phyloP scores from a whole-genome alignment of 2,797 vertebrate genomes.

The Karalla daura region DNA sequence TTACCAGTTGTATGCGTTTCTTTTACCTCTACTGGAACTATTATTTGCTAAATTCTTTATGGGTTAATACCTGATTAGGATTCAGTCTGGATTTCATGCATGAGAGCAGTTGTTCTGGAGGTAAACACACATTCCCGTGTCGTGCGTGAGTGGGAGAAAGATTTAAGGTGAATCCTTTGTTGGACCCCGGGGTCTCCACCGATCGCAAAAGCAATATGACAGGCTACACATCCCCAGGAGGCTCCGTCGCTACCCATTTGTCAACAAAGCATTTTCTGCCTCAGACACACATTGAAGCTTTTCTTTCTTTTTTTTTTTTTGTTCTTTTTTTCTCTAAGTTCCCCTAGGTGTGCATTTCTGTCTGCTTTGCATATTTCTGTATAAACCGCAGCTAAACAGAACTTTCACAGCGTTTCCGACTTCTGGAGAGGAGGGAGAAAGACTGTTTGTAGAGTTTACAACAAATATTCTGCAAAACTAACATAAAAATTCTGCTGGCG shows the following conservation, averaged over 20 bases:
- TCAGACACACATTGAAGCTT: conserved; percentile 58
- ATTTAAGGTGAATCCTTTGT: conserved; percentile 69
- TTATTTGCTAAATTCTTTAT: not conserved
- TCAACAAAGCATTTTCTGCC: conserved; percentile 73
- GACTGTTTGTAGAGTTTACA: conserved; percentile 24
- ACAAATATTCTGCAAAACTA: conserved; percentile 34
- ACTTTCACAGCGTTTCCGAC: conserved; percentile 42
- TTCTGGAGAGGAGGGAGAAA: conserved; percentile 6
- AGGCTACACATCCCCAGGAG: conserved; percentile 65
- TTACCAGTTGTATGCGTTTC: not conserved
- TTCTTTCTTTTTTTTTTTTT: no score
- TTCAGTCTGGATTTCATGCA: conserved; percentile 17
- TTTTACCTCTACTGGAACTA: not conserved
- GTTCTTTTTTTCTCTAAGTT: conserved; percentile 54
- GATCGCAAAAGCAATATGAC: conserved; percentile 66
- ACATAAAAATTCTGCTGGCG: conserved; percentile 15
- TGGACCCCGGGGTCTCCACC: conserved; percentile 61
- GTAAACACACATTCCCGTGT: conserved; percentile 41
- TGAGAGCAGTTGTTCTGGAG: conserved; percentile 8
- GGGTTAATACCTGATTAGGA: conserved; percentile 12
- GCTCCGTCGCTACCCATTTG: conserved; percentile 68
- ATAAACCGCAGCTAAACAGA: conserved; percentile 42
- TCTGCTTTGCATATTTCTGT: conserved; percentile 59
- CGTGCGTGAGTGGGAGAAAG: conserved; percentile 40
- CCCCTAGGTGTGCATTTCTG: conserved; percentile 61